These are phyloP conservation scores for Carterocephalus palaemon DNA, from an alignment of 2,888 invertebrate genomes.

Conservation along the genomic window DNA sequence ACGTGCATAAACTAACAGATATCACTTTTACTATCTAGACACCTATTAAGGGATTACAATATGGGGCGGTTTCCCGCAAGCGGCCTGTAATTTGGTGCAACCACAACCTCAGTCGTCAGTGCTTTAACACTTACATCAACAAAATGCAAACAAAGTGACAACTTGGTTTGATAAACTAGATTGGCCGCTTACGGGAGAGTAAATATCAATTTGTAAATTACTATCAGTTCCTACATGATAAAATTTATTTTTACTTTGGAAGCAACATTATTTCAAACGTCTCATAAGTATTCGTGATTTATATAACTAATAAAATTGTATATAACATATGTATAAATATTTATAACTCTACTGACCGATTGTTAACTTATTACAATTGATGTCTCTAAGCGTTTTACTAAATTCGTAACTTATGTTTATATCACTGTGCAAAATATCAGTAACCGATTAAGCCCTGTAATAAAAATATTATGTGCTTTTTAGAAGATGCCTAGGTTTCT, in stretches of 20 bases:
- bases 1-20: constrained; percentile 11
- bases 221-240: constrained; percentile 39
- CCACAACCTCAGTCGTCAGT: background rate
- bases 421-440: constrained; percentile 19
- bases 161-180: too few species aligned
- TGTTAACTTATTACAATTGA: constrained; percentile 71
- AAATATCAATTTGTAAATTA: constrained; percentile 27
- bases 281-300: constrained; percentile 68
- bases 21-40: constrained; percentile 16
- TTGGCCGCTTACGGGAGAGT: constrained; percentile 11
- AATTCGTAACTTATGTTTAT: constrained; percentile 13
- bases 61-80: constrained; percentile 5
- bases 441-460: constrained; percentile 20
- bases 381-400: constrained; percentile 22
- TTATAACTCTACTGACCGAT: constrained; percentile 51
- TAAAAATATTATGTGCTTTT: constrained; percentile 20
- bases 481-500: constrained; percentile 1
- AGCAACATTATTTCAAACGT: constrained; percentile 69
- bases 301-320: constrained; percentile 66
- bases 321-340: constrained; percentile 75
- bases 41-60: constrained; percentile 14
- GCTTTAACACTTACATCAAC: too few species aligned
- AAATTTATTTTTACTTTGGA: constrained; percentile 58
- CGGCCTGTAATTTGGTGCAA: constrained; percentile 1
- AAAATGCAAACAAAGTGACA: too few species aligned